A percentile compares a stretch with the other conserved stretches of the same genome.
Conservation (phyloP, 2,113 vertebrate genomes). For the Odobenus rosmarus region DNA sequence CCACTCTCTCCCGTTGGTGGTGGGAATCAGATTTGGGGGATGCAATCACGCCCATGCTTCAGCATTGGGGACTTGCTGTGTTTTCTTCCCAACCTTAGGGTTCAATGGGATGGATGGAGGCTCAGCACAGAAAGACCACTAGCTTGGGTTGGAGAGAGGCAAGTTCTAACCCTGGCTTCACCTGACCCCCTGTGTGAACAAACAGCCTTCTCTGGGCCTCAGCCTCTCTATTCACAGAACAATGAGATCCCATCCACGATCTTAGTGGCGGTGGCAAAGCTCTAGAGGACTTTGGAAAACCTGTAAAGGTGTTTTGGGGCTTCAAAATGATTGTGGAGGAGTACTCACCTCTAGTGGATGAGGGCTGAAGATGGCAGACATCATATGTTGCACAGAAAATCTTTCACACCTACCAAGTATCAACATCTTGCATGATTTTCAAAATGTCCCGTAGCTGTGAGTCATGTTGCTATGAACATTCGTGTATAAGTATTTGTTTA, state of each 20-base stretch:
- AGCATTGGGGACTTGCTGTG: background rate
- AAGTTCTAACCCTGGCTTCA: background rate
- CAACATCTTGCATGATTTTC: background rate
- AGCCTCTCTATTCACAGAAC: background rate
- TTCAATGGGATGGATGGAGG: background rate
- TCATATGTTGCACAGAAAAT: background rate
- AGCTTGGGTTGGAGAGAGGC: background rate
- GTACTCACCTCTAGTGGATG: background rate
- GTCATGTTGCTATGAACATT: background rate
- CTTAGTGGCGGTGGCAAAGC: background rate
- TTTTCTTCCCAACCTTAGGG: background rate
- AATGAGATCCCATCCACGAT: background rate
- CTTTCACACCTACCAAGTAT: background rate
- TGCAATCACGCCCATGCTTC: background rate
- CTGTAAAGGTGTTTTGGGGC: background rate
- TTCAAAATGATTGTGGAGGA: background rate
- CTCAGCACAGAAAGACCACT: background rate
- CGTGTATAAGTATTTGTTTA: background rate
- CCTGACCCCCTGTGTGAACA: background rate
- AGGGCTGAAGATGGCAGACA: background rate
- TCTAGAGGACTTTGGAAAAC: background rate
- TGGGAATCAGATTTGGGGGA: background rate
- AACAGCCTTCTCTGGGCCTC: background rate
- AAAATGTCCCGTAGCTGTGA: background rate
- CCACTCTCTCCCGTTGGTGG: background rate